These are phyloP conservation scores for Myotis lucifugus DNA, from an alignment of 2,113 vertebrate species.

Conservation along the genomic window DNA sequence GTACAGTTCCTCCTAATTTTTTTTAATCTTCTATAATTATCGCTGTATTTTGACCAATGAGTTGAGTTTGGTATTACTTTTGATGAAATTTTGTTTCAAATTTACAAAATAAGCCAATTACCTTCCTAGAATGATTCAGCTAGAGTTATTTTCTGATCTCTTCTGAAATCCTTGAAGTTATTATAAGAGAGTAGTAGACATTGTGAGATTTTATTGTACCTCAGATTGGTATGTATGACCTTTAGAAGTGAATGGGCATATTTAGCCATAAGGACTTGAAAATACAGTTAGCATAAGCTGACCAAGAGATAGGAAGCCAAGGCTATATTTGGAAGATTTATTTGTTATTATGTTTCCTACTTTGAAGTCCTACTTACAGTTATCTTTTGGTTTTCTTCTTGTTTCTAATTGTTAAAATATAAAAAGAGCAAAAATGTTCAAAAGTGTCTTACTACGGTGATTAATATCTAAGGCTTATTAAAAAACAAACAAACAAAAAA, in stretches of 20 bases:
- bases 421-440: conserved; percentile 53
- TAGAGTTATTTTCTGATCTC: neutral
- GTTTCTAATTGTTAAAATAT: conserved; percentile 67
- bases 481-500: conserved; percentile 48
- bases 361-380: neutral
- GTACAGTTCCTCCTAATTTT: neutral
- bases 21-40: neutral
- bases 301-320: neutral
- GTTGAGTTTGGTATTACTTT: neutral
- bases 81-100: neutral
- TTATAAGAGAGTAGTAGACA: neutral
- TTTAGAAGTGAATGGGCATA: neutral
- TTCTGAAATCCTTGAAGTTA: neutral
- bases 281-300: neutral
- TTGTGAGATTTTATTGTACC: neutral
- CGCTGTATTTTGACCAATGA: neutral
- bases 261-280: neutral
- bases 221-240: neutral
- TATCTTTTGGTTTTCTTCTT: conserved; percentile 15
- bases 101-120: neutral
- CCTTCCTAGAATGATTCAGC: neutral
- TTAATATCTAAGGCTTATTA: neutral
- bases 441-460: conserved; percentile 61
- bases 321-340: neutral
- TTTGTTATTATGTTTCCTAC: neutral